Evolutionary conservation across 2,113 vertebrate species (phyloP), one percentile per base, ranked within the genome.

Genomic region (Callocephalon fimbriatum): DNA sequence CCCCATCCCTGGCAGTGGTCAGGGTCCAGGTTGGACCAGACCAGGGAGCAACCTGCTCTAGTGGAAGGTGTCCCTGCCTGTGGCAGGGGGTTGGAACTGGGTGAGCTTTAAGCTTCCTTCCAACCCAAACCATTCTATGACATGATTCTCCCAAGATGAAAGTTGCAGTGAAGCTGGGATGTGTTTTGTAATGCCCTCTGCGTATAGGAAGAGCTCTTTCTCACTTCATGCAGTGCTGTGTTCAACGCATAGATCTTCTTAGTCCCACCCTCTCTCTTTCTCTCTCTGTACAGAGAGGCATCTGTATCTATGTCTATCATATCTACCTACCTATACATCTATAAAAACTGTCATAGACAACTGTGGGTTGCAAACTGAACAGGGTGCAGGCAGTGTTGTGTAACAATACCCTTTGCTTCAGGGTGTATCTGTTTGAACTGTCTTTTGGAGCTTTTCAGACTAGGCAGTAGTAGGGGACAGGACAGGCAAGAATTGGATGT

Each of bases 271-370:
- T 18, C 11, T 23, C 21, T 38, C 40, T 48, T 7, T 48, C 18
- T 38, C 31, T n/a, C 15, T 27, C 37, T 27, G 4, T 45, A 19
- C 35, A n/a, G 12, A 25, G 27, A 37, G 5, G 6, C 29, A 26
- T 21, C 31, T 40, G 7, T 37, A 20, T 21, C 35, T 35, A 0
- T n/a, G 16, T 45, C 17, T 75, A 7, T 35, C 61, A 27, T 10
- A 11, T 16, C 0, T 15, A 31, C 25, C 25, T 54, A 4, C 7
- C 18, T 35, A 0, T 61, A 5, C n/a, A 4, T 54, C 38, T 16
- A 2, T 40, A n/a, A 67, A 7, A 67, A 17, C 66, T 47, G 35
- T 23, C 47, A 5, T 9, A 6, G 76, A 56, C 50, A 76, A 0
- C 32, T 4, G 16, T 1, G 21, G 14, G 5, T 1, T 58, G n/a